A percentile compares a stretch with the other conserved stretches of the same genome.
Conservation (phyloP, 1,140 invertebrate species). For the Yoshiicerus persimilis region DNA sequence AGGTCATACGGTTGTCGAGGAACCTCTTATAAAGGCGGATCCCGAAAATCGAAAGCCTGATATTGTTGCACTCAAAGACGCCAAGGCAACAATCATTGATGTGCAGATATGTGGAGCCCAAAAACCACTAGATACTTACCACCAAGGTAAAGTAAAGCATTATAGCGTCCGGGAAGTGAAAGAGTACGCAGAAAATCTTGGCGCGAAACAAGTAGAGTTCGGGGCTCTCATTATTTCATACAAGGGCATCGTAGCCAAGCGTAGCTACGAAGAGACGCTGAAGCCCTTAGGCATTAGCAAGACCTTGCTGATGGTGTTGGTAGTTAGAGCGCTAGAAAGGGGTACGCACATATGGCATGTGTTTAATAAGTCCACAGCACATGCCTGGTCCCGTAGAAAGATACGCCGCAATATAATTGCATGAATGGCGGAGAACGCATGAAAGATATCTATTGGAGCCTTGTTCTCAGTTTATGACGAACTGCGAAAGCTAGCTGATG, state of each 20-base stretch:
- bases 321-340: not conserved
- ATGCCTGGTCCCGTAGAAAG: not conserved
- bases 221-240: not conserved
- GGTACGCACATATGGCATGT: not conserved
- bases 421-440: not conserved
- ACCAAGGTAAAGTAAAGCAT: not conserved
- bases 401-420: too few relatives aligned
- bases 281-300: not conserved
- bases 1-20: constrained; percentile 34
- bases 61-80: constrained; percentile 33
- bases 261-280: not conserved
- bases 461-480: not conserved
- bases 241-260: not conserved
- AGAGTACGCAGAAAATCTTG: not conserved
- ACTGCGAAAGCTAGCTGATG: not conserved
- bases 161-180: not conserved
- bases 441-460: not conserved
- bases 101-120: not conserved
- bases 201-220: not conserved
- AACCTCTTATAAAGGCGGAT: constrained; percentile 1
- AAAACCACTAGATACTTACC: not conserved
- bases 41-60: constrained; percentile 43
- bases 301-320: not conserved
- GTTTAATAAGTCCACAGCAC: not conserved
- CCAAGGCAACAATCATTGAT: constrained; percentile 37